Evolutionary conservation across 37 sponge, comb jelly and placozoan species (phyloP).

Genomic region (Agelas oroides): DNA sequence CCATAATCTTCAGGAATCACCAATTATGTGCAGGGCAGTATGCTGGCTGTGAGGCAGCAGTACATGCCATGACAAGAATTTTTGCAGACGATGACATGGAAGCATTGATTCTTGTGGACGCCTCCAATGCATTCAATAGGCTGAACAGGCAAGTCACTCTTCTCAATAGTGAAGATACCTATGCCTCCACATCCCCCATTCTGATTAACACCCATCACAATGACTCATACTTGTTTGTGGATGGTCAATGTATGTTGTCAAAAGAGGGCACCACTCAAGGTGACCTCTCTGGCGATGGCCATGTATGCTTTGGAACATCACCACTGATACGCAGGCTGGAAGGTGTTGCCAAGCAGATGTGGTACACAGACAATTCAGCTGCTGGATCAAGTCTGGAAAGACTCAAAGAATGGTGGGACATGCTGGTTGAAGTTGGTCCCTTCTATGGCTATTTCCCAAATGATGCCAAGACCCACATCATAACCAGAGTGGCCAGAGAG

Average conservation of each 20-base stretch:
- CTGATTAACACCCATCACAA: conserved; percentile 54
- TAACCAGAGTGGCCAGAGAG: neutral
- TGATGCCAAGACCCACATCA: no score
- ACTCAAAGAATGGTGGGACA: no score
- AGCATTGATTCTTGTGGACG: no score
- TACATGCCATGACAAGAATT: conserved; percentile 57
- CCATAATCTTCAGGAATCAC: conserved; percentile 34
- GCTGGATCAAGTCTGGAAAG: no score
- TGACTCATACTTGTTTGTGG: conserved; percentile 30
- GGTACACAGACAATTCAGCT: conserved; percentile 76
- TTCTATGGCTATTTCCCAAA: no score
- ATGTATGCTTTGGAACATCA: conserved; percentile 59
- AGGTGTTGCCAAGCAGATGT: conserved; percentile 58
- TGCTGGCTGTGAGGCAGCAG: conserved; percentile 60
- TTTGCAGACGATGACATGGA: no score
- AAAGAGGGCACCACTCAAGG: conserved; percentile 66
- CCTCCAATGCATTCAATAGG: no score
- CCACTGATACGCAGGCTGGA: conserved; percentile 52
- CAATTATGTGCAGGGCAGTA: conserved; percentile 61
- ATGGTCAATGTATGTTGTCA: conserved; percentile 47
- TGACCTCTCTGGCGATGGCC: conserved; percentile 45
- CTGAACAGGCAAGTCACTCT: conserved; percentile 42
- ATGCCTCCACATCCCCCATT: conserved; percentile 29
- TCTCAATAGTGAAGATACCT: conserved; percentile 6
- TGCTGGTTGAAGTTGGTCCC: no score